Percentiles rank a stretch among this genome's conserved stretches.
Conservation (phyloP, 2,797 vertebrate species). For the Poecilia gillii region DNA sequence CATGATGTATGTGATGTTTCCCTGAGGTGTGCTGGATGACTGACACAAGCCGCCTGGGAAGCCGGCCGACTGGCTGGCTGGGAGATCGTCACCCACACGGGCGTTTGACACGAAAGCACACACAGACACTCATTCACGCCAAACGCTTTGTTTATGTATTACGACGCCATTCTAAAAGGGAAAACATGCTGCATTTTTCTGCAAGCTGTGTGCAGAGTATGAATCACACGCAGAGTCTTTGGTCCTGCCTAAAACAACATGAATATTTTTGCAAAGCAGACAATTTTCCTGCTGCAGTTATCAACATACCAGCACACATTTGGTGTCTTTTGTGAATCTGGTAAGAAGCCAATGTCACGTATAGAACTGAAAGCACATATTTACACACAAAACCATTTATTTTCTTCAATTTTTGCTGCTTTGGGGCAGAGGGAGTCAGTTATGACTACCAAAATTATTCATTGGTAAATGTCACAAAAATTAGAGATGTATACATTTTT, state of each 20-base stretch:
- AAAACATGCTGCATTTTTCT: not conserved
- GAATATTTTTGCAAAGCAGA: not conserved
- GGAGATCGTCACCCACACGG: constrained; percentile 68
- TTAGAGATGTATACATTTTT: not conserved
- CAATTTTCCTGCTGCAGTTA: not conserved
- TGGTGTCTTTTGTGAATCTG: not conserved
- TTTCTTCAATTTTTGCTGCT: not conserved
- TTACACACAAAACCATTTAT: not conserved
- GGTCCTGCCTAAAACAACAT: not conserved
- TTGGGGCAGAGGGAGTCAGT: not conserved
- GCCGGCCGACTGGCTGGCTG: constrained; percentile 63
- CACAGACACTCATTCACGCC: constrained; percentile 4
- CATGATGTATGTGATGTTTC: constrained; percentile 65
- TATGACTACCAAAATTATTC: not conserved
- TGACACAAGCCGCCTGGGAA: constrained; percentile 79
- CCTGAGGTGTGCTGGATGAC: constrained; percentile 61
- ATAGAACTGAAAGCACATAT: not conserved
- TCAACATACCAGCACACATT: not conserved
- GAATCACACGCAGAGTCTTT: not conserved
- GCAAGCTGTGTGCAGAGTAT: not conserved
- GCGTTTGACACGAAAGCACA: constrained; percentile 43
- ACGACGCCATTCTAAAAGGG: constrained; percentile 22
- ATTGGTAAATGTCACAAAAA: not conserved
- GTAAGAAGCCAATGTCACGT: not conserved
- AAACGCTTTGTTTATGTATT: constrained; percentile 1